A percentile compares a stretch with the other conserved stretches of the same genome.
These are phyloP conservation scores for Ethmia dodecea DNA, from an alignment of 2,888 invertebrate species.

Conservation along the genomic window DNA sequence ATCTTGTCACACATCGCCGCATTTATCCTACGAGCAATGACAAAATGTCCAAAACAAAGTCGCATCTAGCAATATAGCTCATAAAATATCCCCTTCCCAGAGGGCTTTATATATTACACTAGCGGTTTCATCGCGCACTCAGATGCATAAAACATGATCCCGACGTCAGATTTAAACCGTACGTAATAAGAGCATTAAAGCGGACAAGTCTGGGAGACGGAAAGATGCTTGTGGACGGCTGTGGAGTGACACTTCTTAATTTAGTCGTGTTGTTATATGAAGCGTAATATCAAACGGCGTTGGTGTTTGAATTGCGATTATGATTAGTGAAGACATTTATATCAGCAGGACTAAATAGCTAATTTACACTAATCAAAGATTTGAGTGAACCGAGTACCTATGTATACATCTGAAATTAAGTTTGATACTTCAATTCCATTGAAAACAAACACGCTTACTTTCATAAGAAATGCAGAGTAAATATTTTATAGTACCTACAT, in stretches of 20 bases:
- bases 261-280: constrained; percentile 23
- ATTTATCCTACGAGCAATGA: constrained; percentile 13
- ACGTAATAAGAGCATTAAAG: constrained; percentile 72
- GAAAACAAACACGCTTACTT: no score
- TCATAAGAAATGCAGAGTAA: no score
- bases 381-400: no score
- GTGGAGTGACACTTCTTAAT: constrained; percentile 31
- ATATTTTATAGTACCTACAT: no score
- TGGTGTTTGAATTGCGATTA: constrained; percentile 1
- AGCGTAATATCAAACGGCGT: constrained; percentile 16
- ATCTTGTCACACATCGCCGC: no score
- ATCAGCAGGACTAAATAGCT: neutral
- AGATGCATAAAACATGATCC: constrained; percentile 76
- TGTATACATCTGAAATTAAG: no score
- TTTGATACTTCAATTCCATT: no score
- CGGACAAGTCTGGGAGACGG: constrained; percentile 41
- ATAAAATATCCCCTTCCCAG: constrained; percentile 59
- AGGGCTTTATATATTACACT: constrained; percentile 63
- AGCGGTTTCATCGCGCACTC: constrained; percentile 67
- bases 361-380: neutral
- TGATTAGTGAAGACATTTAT: constrained; percentile 13
- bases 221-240: constrained; percentile 29
- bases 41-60: constrained; percentile 48
- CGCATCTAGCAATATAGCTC: constrained; percentile 48
- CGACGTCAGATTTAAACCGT: constrained; percentile 73